Percentiles rank a stretch among this genome's conserved stretches.
Evolutionary conservation across 2,113 vertebrate species (phyloP).

Genomic region (Dasyurus viverrinus): DNA sequence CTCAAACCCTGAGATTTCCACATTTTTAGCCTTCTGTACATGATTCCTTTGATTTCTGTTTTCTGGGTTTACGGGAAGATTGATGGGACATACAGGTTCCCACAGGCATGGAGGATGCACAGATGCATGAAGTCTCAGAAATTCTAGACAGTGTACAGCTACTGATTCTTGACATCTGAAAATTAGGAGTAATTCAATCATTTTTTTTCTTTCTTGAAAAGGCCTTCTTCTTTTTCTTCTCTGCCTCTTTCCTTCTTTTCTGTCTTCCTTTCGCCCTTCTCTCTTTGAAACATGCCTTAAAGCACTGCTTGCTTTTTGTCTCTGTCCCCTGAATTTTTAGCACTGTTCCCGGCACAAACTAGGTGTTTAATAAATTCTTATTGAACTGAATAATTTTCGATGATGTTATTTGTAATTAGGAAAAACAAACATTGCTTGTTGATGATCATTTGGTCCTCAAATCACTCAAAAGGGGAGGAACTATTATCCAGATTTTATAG

Average conservation of each 20-base stretch:
- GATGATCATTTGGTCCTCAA: not conserved
- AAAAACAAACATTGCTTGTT: not conserved
- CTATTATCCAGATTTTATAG: not conserved
- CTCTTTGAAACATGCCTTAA: not conserved
- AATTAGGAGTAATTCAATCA: not conserved
- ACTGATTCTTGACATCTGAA: not conserved
- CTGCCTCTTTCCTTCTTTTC: not conserved
- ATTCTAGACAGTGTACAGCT: not conserved
- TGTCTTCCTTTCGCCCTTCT: not conserved
- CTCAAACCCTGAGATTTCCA: constrained; percentile 47
- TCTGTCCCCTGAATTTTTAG: not conserved
- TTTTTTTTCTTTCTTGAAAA: not conserved
- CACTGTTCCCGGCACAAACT: not conserved
- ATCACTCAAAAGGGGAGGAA: not conserved
- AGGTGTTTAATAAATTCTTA: not conserved
- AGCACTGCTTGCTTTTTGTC: not conserved
- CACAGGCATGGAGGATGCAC: not conserved
- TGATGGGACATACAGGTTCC: not conserved
- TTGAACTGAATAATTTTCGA: not conserved
- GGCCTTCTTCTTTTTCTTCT: not conserved
- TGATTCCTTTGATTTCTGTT: constrained; percentile 19
- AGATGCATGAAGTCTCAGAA: not conserved
- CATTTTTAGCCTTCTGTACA: constrained; percentile 45
- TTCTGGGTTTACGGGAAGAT: not conserved
- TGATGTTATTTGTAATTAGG: not conserved